phyloP scores from a whole-genome alignment of 2,888 invertebrate genomes.

The Ephialtes manifestator region DNA sequence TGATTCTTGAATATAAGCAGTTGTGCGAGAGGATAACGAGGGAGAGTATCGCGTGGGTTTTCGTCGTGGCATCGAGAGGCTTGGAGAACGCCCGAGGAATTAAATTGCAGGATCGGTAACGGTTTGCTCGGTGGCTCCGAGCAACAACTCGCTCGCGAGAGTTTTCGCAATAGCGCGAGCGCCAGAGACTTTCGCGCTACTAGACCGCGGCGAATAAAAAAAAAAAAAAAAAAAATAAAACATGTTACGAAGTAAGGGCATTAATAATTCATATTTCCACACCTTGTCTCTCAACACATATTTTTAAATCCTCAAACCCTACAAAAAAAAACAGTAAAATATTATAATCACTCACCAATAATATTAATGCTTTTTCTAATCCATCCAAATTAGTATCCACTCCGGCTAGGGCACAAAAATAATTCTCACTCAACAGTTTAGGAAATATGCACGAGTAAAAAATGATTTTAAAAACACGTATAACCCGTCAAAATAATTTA shows the following conservation, averaged over 20 bases:
- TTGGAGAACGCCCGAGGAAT: constrained; percentile 50
- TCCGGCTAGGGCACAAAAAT: constrained; percentile 49
- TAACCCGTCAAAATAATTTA: neutral
- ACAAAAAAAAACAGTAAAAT: neutral
- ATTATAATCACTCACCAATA: constrained; percentile 54
- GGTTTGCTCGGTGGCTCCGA: constrained; percentile 57
- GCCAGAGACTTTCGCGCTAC: constrained; percentile 45
- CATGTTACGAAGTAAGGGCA: constrained; percentile 31
- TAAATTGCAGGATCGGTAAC: constrained; percentile 69
- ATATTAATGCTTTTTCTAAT: constrained; percentile 58
- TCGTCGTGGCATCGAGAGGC: constrained; percentile 61
- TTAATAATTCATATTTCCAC: constrained; percentile 54
- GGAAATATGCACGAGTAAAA: neutral
- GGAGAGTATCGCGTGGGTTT: constrained; percentile 59
- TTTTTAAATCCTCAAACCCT: neutral
- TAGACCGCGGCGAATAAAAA: constrained; percentile 48
- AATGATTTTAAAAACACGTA: constrained; percentile 1
- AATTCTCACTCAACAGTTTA: constrained; percentile 56
- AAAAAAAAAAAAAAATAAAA: constrained; percentile 30
- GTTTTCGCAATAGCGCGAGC: constrained; percentile 62
- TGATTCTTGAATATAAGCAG: constrained; percentile 27
- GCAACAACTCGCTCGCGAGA: constrained; percentile 48
- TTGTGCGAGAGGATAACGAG: constrained; percentile 4
- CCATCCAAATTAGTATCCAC: constrained; percentile 69
- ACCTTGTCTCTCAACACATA: constrained; percentile 2